Evolutionary conservation across 2,113 vertebrate species (phyloP), one percentile per base, ranked within the genome.

Genomic region (Speoplatyrhinus poulsoni): DNA sequence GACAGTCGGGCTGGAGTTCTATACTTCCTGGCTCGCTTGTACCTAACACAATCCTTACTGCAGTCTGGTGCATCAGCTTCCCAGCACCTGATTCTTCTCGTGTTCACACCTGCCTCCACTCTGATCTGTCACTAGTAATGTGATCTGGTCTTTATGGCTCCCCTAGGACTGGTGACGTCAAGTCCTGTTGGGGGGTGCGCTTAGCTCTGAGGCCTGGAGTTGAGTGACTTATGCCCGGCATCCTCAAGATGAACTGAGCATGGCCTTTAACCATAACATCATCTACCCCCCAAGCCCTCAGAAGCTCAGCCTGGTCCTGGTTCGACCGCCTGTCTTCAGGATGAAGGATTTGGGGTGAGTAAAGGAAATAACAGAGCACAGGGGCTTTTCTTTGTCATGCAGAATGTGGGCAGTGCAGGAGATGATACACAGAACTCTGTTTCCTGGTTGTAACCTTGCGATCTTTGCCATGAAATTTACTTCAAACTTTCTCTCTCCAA

Each of bases 211-310:
- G 78, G 76, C 69, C 75, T 26, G 13, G 36, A 50, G 13, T 74
- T 60, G 61, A 63, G 70, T 93, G 90, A 93, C 84, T 87, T 81
- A 68, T 81, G 75, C 73, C 72, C 12, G 10, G 77, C 73, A 91
- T 93, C 92, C 92, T 92, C 90, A 93, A 92, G 92, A 93, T 92
- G 91, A 83, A 90, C 77, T 16, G n/a, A 17, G 54, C n/a, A 17
- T 17, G 54, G 17, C 10, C n/a, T 10, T 82, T 9, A 86, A 89
- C 91, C 89, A 86, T 91, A 93, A 94, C 93, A 94, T 94, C 93
- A 92, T 93, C 86, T 81, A 58, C 58, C 10, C 9, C 67, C 13
- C 15, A 10, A 8, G 50, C 52, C 54, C 33, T 60, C 73, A 46
- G 33, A 80, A 90, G 81, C 72, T 81, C 68, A 76, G 77, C 82